These are phyloP conservation scores for Trididemnum clinides DNA, from an alignment of 23 tunicate genomes.

Conservation along the genomic window DNA sequence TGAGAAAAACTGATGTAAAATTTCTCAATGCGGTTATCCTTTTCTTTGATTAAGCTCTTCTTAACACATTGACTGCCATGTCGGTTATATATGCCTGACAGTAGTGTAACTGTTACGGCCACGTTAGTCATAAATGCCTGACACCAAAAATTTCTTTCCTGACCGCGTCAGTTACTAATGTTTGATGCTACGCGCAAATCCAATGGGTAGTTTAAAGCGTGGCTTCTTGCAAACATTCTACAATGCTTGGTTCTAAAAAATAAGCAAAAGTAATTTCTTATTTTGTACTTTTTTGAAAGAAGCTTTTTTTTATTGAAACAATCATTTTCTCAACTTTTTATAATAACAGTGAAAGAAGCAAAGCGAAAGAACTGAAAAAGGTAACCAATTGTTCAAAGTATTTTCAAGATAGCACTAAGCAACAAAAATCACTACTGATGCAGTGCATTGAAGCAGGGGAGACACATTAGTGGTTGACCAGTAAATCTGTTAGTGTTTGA, in stretches of 20 bases:
- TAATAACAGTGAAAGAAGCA: constrained; percentile 15
- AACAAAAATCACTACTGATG: constrained; percentile 17
- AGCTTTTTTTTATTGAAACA: constrained; percentile 8
- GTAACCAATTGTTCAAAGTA: constrained; percentile 8
- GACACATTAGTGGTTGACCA: constrained; percentile 30
- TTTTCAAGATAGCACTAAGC: constrained; percentile 26
- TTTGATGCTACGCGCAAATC: constrained; percentile 6
- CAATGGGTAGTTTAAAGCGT: constrained; percentile 24
- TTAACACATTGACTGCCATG: constrained; percentile 35
- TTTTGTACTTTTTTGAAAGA: not conserved
- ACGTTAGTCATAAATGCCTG: constrained; percentile 32
- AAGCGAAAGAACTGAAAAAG: not conserved
- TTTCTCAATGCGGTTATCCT: too few species aligned
- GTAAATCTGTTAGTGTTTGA: constrained; percentile 7
- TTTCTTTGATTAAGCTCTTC: too few species aligned
- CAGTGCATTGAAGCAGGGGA: constrained; percentile 8
- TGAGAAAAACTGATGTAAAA: too few species aligned
- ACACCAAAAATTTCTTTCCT: constrained; percentile 17
- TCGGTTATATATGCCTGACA: constrained; percentile 25
- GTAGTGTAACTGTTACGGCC: constrained; percentile 13
- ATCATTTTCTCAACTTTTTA: not conserved
- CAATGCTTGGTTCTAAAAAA: constrained; percentile 29
- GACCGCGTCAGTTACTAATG: constrained; percentile 27
- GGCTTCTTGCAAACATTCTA: constrained; percentile 30
- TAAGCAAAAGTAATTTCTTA: not conserved